Percentiles rank a stretch among this genome's conserved stretches.
Evolutionary conservation across 2,113 vertebrate genomes (phyloP).

Genomic region (Xyliphius kryptos): DNA sequence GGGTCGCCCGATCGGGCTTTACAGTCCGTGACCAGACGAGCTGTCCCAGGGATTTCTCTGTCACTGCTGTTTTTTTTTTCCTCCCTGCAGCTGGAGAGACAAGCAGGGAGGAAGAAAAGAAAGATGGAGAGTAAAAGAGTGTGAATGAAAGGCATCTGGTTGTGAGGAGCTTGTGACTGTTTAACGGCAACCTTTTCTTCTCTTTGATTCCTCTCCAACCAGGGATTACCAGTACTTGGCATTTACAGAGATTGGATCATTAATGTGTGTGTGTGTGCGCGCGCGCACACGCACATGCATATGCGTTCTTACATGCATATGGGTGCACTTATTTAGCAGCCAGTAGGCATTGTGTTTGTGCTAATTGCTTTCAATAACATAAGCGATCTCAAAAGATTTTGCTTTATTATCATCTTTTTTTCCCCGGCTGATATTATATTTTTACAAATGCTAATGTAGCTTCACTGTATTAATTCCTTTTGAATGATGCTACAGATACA

Average conservation of each 20-base stretch:
- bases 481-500: no score
- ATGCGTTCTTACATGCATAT: not conserved
- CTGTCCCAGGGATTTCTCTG: constrained; percentile 86
- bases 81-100: constrained; percentile 78
- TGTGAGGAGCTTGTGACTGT: constrained; percentile 74
- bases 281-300: constrained; percentile 1
- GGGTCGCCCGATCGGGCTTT: constrained; percentile 61
- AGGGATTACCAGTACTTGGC: constrained; percentile 70
- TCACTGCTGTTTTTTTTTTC: constrained; percentile 70
- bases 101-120: constrained; percentile 43
- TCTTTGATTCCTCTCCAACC: constrained; percentile 68
- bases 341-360: not conserved
- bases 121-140: constrained; percentile 53
- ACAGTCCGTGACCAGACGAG: constrained; percentile 97
- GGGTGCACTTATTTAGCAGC: no score
- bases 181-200: constrained; percentile 70
- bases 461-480: no score
- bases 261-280: constrained; percentile 51
- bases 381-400: not conserved
- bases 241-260: constrained; percentile 66
- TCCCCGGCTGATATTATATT: not conserved
- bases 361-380: constrained; percentile 2
- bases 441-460: not conserved
- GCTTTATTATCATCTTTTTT: not conserved
- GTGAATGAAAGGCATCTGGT: constrained; percentile 93